Base-by-base conservation (phyloP, 1,140 invertebrate species). In the Gerris buenoi region DNA sequence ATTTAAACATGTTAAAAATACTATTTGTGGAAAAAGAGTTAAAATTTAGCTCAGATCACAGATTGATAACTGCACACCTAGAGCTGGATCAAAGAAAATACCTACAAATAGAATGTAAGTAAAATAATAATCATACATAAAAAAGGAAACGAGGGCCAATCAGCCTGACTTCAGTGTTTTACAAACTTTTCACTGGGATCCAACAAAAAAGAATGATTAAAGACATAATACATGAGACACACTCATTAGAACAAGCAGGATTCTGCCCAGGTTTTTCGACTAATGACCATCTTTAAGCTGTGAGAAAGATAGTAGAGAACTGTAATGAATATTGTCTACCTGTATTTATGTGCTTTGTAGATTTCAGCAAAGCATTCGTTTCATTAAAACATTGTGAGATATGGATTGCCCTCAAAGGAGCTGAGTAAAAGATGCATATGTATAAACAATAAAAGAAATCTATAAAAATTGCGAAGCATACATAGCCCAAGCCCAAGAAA, bases 71-170 rank as follows among this genome's bases (percentile, higher is more conserved):
- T 3, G 58, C 58, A 60, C 3, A 25, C 23, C 3, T 60, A 15
- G 22, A 10, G 15, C 10, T 60, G 3, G 58, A 60, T 25, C 10
- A 22, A 3, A 60, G 58, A 60, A 60, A 25, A 22, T 60, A 14
- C 58, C 23, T 3, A 3, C 23, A 14, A 10, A 22, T 60, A 22
- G 58, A 60, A 25, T 14, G 23, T 60, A 3, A 60, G 58, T 60
- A 60, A 60, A 22, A 60, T 60, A 22, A 22, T 60, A 25, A 10
- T 60, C 5, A 60, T 60, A 22, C 58, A 60, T 60, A n/a, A 75
- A 76, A 69, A 75, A 75, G 73, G 73, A 1, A 69, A 74, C 27
- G 72, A 70, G 27, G 74, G 15, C 72, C 75, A n/a, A 74, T 76
- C 65, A 75, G 72, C 57, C 70, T 75, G 0, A 68, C 73, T 68